Percentiles rank a stretch among this genome's conserved stretches.
phyloP scores from a whole-genome alignment of 2,113 vertebrate species.

The Carassius carassius region DNA sequence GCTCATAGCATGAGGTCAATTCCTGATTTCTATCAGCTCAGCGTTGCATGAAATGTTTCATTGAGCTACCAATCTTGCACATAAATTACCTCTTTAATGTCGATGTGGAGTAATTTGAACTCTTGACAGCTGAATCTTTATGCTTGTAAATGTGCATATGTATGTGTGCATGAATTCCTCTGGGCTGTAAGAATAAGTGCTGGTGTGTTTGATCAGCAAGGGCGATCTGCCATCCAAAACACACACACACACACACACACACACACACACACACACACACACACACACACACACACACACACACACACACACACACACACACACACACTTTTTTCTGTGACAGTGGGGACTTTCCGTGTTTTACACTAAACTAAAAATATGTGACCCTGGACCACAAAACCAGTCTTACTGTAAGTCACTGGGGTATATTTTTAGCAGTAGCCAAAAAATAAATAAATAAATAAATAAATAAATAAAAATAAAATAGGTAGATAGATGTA shows the following conservation, averaged over 20 bases:
- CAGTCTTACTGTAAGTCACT: no score
- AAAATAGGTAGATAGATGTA: no score
- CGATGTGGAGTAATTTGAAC: background rate
- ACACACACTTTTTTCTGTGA: background rate
- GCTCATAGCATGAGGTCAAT: slow-evolving; percentile 14
- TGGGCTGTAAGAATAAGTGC: background rate
- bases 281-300: no score
- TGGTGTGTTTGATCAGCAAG: slow-evolving; percentile 27
- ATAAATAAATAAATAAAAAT: no score
- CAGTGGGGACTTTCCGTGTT: background rate
- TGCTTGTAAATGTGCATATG: background rate
- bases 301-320: no score
- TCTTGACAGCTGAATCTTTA: background rate
- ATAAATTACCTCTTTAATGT: slow-evolving; percentile 22
- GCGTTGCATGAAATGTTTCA: slow-evolving; percentile 23
- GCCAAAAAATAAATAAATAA: no score
- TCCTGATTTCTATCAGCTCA: slow-evolving; percentile 17
- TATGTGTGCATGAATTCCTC: background rate
- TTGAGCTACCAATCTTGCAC: background rate
- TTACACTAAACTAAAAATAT: background rate
- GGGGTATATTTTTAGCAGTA: no score
- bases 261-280: no score
- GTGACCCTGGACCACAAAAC: no score
- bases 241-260: background rate
- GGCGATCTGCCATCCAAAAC: background rate